Evolutionary conservation across 2,113 vertebrate species (phyloP), one percentile per base, ranked within the genome.

Genomic region (Hydrochoerus hydrochaeris): DNA sequence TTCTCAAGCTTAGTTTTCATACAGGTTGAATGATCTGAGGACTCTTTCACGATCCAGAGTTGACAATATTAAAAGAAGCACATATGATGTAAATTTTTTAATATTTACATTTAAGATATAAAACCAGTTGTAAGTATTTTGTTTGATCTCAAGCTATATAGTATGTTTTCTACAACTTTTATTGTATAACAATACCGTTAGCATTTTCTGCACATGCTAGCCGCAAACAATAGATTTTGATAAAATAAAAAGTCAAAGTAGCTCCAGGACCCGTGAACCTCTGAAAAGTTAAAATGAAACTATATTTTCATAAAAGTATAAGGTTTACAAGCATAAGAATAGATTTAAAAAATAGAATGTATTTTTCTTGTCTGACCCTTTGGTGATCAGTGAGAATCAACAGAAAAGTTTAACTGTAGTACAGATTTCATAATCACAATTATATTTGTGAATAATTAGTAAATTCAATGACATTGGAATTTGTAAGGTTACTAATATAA

Each of bases 221-320:
- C 57, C 19, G 32, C 3, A 75, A 80, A 63, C 83, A n/a, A 44
- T 38, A 82, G 4, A 26, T 17, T 77, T 77, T 96, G 19, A 80
- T 52, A 60, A 57, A 94, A 73, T 71, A 14, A 86, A 85, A 94
- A 44, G 20, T 20, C 22, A 41, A 41, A 67, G 1, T 52, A 63
- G 35, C 54, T n/a, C 14, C 54, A 65, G 5, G 12, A 6, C 1
- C 0, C 3, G 69, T 3, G 38, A 52, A 22, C 54, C 0, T 46
- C 3, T 14, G 4, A 88, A 62, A 65, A 44, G 1, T 35, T 73
- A 35, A 58, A 57, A 91, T 26, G 4, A 2, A 63, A 67, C 6
- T 58, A 9, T 1, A 26, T 4, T 19, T 83, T 78, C 10, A 83
- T 28, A 22, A 46, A 65, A 19, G 24, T 28, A 9, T 17, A 94